Conservation (phyloP, 1,140 invertebrate species). For the Capitella teleta region DNA sequence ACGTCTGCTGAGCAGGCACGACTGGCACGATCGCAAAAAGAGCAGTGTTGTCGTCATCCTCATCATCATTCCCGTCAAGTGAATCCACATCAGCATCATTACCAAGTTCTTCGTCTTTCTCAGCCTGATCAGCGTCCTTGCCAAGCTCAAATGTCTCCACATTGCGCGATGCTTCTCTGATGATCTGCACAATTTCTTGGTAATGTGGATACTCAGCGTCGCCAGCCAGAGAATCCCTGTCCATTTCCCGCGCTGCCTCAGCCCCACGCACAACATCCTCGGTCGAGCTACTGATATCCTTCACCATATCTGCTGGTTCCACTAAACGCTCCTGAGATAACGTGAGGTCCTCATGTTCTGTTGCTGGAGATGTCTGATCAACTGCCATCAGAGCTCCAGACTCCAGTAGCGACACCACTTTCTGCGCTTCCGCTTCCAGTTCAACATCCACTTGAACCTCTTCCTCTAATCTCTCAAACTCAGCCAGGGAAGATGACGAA, state of each 20-base stretch:
- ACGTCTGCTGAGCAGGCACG: conserved; percentile 17
- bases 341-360: not conserved
- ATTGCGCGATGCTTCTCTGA: conserved; percentile 47
- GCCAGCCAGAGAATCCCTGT: too few species aligned
- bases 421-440: conserved; percentile 35
- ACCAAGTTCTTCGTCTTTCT: conserved; percentile 51
- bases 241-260: too few species aligned
- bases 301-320: conserved; percentile 4
- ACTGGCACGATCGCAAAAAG: not conserved
- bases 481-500: conserved; percentile 31
- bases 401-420: conserved; percentile 62
- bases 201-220: conserved; percentile 4
- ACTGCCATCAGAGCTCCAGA: conserved; percentile 56
- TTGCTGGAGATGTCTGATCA: conserved; percentile 8
- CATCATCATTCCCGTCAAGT: conserved; percentile 15
- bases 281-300: not conserved
- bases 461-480: conserved; percentile 37
- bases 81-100: conserved; percentile 17
- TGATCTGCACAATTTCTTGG: conserved; percentile 15
- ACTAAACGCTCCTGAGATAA: not conserved
- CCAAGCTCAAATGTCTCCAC: conserved; percentile 49
- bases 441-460: conserved; percentile 27
- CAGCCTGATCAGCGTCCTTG: conserved; percentile 36
- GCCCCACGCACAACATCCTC: not conserved
- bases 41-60: not conserved